phyloP scores from a whole-genome alignment of 2,888 invertebrate species.

The Cephonodes hylas region DNA sequence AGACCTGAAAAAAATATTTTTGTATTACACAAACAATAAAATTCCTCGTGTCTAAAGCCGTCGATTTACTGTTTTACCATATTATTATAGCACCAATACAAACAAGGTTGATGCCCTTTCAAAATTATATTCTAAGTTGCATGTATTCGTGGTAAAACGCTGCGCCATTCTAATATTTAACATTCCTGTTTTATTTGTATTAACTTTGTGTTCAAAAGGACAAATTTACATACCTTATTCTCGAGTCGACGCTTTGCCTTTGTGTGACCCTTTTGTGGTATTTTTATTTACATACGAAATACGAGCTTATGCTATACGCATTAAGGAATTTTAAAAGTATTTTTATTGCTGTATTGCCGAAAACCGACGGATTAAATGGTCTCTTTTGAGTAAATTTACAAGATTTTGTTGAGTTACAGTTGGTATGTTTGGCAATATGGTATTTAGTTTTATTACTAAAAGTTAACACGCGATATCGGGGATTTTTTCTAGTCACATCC shows the following conservation, averaged over 20 bases:
- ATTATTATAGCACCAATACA: neutral
- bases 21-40: too few species aligned
- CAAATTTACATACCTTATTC: slow-evolving; percentile 47
- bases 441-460: too few species aligned
- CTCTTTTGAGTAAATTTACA: neutral
- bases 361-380: neutral
- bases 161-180: slow-evolving; percentile 27
- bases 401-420: neutral
- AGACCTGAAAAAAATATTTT: too few species aligned
- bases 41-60: too few species aligned
- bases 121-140: neutral
- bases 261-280: slow-evolving; percentile 39
- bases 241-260: slow-evolving; percentile 30
- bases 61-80: too few species aligned
- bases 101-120: neutral
- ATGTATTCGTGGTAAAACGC: slow-evolving; percentile 15
- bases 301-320: slow-evolving; percentile 18
- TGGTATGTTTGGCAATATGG: too few species aligned
- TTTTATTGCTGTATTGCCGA: slow-evolving; percentile 15
- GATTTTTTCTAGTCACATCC: too few species aligned
- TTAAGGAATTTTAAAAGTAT: slow-evolving; percentile 13
- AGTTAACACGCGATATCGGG: too few species aligned
- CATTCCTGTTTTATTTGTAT: slow-evolving; percentile 30
- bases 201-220: slow-evolving; percentile 33
- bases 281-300: slow-evolving; percentile 45